A percentile compares a stretch with the other conserved stretches of the same genome.
Conservation (phyloP, 2,797 vertebrate species). For the Amblyopsis hoosieri region DNA sequence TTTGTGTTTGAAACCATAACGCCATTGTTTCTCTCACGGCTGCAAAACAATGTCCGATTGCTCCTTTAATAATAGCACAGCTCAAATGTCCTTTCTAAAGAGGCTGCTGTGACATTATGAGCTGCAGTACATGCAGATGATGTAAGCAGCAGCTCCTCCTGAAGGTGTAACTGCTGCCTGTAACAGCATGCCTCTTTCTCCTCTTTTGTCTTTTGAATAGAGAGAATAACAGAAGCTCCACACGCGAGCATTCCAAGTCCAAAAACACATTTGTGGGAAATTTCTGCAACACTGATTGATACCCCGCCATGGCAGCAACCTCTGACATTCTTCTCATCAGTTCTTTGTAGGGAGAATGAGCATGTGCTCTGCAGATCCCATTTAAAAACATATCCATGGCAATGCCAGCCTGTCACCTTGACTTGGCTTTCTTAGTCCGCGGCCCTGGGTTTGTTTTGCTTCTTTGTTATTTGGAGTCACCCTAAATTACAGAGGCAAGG, state of each 20-base stretch:
- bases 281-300: conserved; percentile 78
- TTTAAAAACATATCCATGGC: too few relatives aligned
- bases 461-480: conserved; percentile 49
- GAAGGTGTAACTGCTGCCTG: conserved; percentile 71
- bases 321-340: conserved; percentile 40
- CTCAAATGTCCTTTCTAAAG: neutral
- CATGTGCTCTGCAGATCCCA: conserved; percentile 28
- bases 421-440: neutral
- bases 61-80: too few relatives aligned
- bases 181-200: conserved; percentile 75
- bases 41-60: too few relatives aligned
- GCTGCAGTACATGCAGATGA: conserved; percentile 19
- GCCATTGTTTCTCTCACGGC: too few relatives aligned
- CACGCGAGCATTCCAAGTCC: conserved; percentile 77
- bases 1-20: too few relatives aligned
- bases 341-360: conserved; percentile 62
- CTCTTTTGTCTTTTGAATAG: conserved; percentile 77
- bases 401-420: conserved; percentile 2
- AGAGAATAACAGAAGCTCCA: conserved; percentile 70
- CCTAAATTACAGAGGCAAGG: conserved; percentile 42
- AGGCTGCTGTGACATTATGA: conserved; percentile 6
- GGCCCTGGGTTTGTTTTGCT: conserved; percentile 18
- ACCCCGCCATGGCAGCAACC: conserved; percentile 73
- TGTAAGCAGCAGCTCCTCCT: conserved; percentile 57
- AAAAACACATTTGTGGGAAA: conserved; percentile 80